A percentile compares a stretch with the other conserved stretches of the same genome.
phyloP scores from a whole-genome alignment of 2,888 invertebrate species.

The Eledone cirrhosa region DNA sequence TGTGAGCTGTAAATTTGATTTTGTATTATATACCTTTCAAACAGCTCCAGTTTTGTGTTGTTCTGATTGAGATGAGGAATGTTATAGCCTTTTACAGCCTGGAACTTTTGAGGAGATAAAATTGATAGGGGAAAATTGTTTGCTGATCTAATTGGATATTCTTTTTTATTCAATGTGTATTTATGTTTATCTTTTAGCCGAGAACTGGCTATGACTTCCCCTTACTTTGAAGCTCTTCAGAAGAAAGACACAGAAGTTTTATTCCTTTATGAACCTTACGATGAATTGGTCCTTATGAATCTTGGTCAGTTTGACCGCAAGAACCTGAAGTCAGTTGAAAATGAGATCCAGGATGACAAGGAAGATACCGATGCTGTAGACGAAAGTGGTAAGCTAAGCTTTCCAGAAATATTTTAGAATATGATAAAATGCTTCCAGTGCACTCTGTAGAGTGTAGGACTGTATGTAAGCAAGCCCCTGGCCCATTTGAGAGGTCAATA shows the following conservation, averaged over 20 bases:
- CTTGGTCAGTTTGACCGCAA: constrained; percentile 81
- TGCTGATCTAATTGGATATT: no score
- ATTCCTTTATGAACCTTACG: constrained; percentile 96
- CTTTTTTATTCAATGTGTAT: no score
- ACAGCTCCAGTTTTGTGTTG: no score
- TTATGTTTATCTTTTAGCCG: constrained; percentile 74
- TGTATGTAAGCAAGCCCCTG: not conserved
- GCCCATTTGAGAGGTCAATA: no score
- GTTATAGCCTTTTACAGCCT: no score
- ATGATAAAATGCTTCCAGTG: not conserved
- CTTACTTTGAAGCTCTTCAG: constrained; percentile 92
- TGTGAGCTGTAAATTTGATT: no score
- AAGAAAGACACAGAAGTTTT: constrained; percentile 88
- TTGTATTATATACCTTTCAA: no score
- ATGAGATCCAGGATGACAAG: constrained; percentile 83
- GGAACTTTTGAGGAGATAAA: no score
- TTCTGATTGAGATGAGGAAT: no score
- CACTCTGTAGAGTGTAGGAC: no score
- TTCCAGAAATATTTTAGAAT: constrained; percentile 18
- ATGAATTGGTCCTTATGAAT: constrained; percentile 92
- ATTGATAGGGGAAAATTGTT: no score
- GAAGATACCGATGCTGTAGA: constrained; percentile 54
- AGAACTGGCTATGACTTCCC: constrained; percentile 89
- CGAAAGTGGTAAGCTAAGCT: constrained; percentile 46
- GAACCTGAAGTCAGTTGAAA: constrained; percentile 88